These are phyloP conservation scores for Himalopsyche tibetana DNA, from an alignment of 2,888 invertebrate genomes.

Conservation along the genomic window DNA sequence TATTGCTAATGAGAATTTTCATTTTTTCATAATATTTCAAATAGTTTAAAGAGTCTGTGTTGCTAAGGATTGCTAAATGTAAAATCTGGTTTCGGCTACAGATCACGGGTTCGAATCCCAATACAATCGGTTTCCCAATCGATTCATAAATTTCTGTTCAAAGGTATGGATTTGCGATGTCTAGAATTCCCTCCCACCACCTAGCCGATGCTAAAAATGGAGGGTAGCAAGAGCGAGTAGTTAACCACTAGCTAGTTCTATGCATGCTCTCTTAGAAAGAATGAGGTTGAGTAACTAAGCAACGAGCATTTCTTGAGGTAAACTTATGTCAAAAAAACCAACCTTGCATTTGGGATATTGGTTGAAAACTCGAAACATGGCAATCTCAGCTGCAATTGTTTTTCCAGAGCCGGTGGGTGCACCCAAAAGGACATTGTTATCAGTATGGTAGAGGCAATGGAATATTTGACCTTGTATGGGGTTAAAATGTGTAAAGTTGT, in stretches of 20 bases:
- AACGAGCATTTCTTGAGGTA: background rate
- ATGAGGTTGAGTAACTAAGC: too few relatives aligned
- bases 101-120: too few relatives aligned
- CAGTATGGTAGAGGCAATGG: constrained; percentile 95
- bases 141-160: too few relatives aligned
- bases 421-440: constrained; percentile 94
- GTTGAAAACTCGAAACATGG: constrained; percentile 94
- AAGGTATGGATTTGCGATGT: too few relatives aligned
- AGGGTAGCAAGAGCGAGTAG: too few relatives aligned
- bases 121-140: too few relatives aligned
- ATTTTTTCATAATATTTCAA: background rate
- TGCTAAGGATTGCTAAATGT: background rate
- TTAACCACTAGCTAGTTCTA: too few relatives aligned
- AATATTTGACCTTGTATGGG: constrained; percentile 99
- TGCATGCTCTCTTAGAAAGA: too few relatives aligned
- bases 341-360: constrained; percentile 88
- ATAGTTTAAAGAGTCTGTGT: background rate
- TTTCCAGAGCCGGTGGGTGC: constrained; percentile 99
- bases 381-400: constrained; percentile 98
- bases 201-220: too few relatives aligned
- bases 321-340: constrained; percentile 54
- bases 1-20: too few relatives aligned
- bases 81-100: too few relatives aligned
- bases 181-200: too few relatives aligned
- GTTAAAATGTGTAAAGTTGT: constrained; percentile 96